phyloP scores from a whole-genome alignment of 2,113 vertebrate genomes.

The Carlito syrichta region DNA sequence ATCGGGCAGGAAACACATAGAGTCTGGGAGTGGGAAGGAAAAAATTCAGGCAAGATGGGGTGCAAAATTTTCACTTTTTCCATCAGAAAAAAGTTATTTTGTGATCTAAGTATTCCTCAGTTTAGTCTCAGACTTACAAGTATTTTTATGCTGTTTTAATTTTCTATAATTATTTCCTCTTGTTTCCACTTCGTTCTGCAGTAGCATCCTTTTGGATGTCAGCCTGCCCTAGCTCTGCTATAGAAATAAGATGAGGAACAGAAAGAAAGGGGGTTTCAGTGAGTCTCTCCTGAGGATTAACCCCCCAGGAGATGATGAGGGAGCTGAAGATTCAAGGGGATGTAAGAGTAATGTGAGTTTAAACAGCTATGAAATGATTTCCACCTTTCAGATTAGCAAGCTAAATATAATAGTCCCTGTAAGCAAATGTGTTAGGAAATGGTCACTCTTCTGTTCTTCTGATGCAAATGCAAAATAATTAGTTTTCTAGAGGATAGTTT shows the following conservation, averaged over 20 bases:
- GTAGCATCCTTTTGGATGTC: background rate
- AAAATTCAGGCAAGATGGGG: background rate
- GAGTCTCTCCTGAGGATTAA: background rate
- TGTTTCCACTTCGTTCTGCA: background rate
- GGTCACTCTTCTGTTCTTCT: background rate
- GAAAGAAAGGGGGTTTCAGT: background rate
- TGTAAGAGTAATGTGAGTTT: background rate
- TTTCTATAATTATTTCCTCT: slow-evolving; percentile 8
- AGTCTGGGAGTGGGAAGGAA: background rate
- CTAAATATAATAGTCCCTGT: slow-evolving; percentile 41
- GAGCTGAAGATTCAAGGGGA: background rate
- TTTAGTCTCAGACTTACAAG: background rate
- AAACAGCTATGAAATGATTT: slow-evolving; percentile 49
- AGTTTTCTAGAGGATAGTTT: slow-evolving; percentile 28
- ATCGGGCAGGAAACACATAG: background rate
- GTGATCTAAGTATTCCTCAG: background rate
- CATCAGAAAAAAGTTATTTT: background rate
- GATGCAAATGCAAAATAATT: slow-evolving; percentile 45
- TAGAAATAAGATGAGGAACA: background rate
- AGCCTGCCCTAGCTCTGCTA: background rate
- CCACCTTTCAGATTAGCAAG: slow-evolving; percentile 49
- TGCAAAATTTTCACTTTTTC: background rate
- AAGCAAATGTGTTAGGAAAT: slow-evolving; percentile 12
- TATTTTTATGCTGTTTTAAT: slow-evolving; percentile 21
- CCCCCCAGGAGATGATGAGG: accelerated